Base-by-base conservation (phyloP, 2,888 invertebrate genomes). In the Drosophila hamatofila region DNA sequence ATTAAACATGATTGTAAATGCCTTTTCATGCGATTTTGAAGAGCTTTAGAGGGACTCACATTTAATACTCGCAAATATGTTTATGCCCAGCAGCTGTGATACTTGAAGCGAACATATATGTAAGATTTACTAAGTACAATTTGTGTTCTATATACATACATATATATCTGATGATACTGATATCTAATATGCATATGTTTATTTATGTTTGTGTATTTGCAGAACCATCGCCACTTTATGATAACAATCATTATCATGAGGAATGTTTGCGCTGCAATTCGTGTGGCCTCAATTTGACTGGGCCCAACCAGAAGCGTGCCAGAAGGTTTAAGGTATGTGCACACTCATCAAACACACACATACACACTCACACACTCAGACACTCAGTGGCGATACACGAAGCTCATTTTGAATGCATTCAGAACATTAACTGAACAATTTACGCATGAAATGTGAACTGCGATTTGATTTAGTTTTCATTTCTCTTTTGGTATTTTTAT, bases 231-330 rank as follows among this genome's bases (percentile, higher is more conserved):
- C 97, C 97, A 83, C 93, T 97, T 89, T 98, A 98, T 94, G 97
- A 98, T 94, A 98, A 98, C 95, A 97, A 97, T 93, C 97, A 97
- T 93, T 98, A 98, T 94, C 98, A 98, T 96, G 98, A 98, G 95
- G 98, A 98, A 96, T 98, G 98, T 94, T 96, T 98, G 92, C 96
- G 97, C 91, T 98, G 98, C 96, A 97, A 98, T 94, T 97, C 97
- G 92, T 98, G 98, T 93, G 97, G 97, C 92, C 94, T 97, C 93
- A 97, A 98, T 94, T 95, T 98, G 92, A 97, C 97, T 86, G 98
- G 98, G 85, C 97, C 97, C 90, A 97, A 97, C 93, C 97, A 95
- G 94, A 95, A 95, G 93, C 94, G 95, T 75, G 95, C 95, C 69
- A 94, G 95, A 87, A 94, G 95, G 91, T 95, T 95, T 94, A 95